These are phyloP conservation scores for Anoplius nigerrimus DNA, from an alignment of 2,888 invertebrate species.

Conservation along the genomic window DNA sequence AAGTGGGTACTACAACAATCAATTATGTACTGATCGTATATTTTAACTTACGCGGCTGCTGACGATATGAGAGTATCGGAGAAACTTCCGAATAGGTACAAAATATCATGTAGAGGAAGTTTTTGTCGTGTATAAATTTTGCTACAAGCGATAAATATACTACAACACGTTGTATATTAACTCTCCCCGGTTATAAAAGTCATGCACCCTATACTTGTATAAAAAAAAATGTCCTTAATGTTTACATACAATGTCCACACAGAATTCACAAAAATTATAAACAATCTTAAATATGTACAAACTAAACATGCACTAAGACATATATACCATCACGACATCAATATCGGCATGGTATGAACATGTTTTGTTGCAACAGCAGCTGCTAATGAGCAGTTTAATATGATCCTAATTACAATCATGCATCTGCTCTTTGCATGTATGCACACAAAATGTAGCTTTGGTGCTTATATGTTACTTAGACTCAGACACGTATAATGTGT, in stretches of 20 bases:
- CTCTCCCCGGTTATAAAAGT: slow-evolving; percentile 26
- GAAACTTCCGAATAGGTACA: not conserved
- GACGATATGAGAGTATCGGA: not conserved
- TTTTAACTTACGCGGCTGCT: not conserved
- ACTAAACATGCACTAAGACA: slow-evolving; percentile 30
- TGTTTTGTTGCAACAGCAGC: not conserved
- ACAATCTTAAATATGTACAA: slow-evolving; percentile 26
- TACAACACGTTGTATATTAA: slow-evolving; percentile 16
- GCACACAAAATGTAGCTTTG: slow-evolving; percentile 25
- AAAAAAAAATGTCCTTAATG: slow-evolving; percentile 27
- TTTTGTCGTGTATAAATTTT: not conserved
- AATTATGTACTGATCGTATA: not conserved
- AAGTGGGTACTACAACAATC: no score
- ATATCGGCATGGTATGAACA: not conserved
- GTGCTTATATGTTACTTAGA: slow-evolving; percentile 18
- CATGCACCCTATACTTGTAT: slow-evolving; percentile 14
- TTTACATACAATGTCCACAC: not conserved
- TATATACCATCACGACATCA: slow-evolving; percentile 8
- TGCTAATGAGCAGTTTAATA: no score
- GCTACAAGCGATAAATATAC: not conserved
- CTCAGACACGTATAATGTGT: slow-evolving; percentile 25
- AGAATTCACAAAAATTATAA: slow-evolving; percentile 21
- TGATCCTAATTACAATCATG: slow-evolving; percentile 18
- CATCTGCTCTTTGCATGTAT: slow-evolving; percentile 23
- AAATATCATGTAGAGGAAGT: not conserved